Conservation (phyloP, 2,113 vertebrate genomes). For the Felis chaus region DNA sequence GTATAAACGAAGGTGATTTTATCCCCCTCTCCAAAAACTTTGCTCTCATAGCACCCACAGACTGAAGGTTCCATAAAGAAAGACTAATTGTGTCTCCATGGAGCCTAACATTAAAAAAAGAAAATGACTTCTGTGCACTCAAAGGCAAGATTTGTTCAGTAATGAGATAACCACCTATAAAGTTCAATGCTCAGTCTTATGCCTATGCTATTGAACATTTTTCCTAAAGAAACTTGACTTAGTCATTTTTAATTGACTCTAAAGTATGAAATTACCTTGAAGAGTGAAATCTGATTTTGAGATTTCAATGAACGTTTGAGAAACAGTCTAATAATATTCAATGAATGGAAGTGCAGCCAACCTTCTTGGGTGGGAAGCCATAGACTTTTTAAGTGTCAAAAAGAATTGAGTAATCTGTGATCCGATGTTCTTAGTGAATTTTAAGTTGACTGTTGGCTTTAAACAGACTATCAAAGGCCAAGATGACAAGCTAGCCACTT, state of each 20-base stretch:
- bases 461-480: not conserved
- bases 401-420: not conserved
- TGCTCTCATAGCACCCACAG: not conserved
- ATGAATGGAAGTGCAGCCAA: not conserved
- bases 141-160: not conserved
- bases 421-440: not conserved
- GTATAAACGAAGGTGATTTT: not conserved
- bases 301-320: not conserved
- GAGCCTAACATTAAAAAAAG: not conserved
- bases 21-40: constrained; percentile 1
- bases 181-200: not conserved
- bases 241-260: not conserved
- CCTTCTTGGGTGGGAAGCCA: not conserved
- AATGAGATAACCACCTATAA: not conserved
- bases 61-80: not conserved
- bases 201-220: not conserved
- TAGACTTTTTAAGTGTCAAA: not conserved
- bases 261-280: not conserved
- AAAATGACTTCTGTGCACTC: not conserved
- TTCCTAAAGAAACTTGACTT: not conserved
- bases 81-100: not conserved
- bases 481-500: not conserved
- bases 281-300: not conserved
- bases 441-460: not conserved
- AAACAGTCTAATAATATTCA: not conserved